A percentile compares a stretch with the other conserved stretches of the same genome.
Evolutionary conservation across 2,113 vertebrate species (phyloP).

Genomic region (Etia nguti): DNA sequence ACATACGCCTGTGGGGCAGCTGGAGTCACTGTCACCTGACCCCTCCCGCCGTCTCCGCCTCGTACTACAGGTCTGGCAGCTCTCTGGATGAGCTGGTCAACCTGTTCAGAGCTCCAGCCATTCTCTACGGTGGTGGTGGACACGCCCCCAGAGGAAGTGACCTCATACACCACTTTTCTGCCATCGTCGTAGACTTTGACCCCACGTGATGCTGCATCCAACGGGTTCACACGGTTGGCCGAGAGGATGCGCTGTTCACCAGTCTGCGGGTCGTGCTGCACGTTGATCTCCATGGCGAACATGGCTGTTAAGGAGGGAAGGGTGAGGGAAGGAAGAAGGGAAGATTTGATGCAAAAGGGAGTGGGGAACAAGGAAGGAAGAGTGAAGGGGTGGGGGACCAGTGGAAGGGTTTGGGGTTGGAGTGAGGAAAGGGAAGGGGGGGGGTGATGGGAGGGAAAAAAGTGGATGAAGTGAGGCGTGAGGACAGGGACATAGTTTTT

Average conservation of each 20-base stretch:
- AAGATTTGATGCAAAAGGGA: not conserved
- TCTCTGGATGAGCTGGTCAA: conserved; percentile 88
- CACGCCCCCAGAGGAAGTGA: conserved; percentile 80
- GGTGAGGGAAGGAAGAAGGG: not conserved
- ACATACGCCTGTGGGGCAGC: conserved; percentile 35
- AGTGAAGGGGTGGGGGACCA: not conserved
- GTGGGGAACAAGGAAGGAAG: not conserved
- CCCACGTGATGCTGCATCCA: conserved; percentile 85
- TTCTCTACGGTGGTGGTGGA: conserved; percentile 83
- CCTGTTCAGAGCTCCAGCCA: conserved; percentile 87
- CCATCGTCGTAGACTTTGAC: conserved; percentile 94
- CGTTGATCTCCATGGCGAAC: conserved; percentile 99
- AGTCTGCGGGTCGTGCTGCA: conserved; percentile 92
- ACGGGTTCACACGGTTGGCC: conserved; percentile 81
- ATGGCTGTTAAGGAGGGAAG: conserved; percentile 77
- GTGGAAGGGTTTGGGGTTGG: not conserved
- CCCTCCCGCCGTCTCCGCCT: conserved; percentile 64
- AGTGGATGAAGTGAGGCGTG: conserved; percentile 41
- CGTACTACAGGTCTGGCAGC: conserved; percentile 76
- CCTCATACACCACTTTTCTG: conserved; percentile 94
- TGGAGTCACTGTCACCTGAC: conserved; percentile 71
- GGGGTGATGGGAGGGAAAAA: conserved; percentile 17
- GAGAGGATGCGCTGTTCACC: conserved; percentile 94
- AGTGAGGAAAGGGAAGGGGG: not conserved
- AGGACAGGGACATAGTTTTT: conserved; percentile 28